Evolutionary conservation across 1,140 invertebrate genomes (phyloP).

Genomic region (Vanessa atalanta): DNA sequence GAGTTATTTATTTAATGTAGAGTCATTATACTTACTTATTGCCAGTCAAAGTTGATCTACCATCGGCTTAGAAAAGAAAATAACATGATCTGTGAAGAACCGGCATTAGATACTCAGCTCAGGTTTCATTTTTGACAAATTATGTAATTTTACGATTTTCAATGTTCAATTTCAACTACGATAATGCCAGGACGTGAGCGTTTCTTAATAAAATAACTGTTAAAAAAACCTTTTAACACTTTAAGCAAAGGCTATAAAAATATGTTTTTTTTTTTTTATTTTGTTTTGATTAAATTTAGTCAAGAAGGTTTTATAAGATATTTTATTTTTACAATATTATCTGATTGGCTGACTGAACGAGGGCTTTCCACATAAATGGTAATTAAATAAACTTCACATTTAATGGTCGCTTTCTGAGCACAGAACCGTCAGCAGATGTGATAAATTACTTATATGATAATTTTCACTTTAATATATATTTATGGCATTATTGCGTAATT

Average conservation of each 20-base stretch:
- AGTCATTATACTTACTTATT: too few species aligned
- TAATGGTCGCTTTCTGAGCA: background rate
- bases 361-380: slow-evolving; percentile 28
- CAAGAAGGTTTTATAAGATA: slow-evolving; percentile 25
- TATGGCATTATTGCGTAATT: background rate
- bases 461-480: background rate
- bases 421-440: background rate
- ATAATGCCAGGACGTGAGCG: too few species aligned
- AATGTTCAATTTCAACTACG: too few species aligned
- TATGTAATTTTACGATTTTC: too few species aligned
- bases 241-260: slow-evolving; percentile 1
- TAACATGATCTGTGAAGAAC: too few species aligned
- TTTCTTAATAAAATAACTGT: background rate
- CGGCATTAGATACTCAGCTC: too few species aligned
- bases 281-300: slow-evolving; percentile 20
- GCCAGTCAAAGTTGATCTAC: too few species aligned
- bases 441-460: background rate
- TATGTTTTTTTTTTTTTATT: too few species aligned
- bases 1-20: too few species aligned
- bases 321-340: slow-evolving; percentile 28
- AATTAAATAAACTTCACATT: slow-evolving; percentile 32
- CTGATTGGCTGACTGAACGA: slow-evolving; percentile 27
- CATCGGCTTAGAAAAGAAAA: too few species aligned
- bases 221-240: slow-evolving; percentile 2
- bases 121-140: too few species aligned